Conservation (phyloP, 2,113 vertebrate species). For the Formicarius rufipectus region DNA sequence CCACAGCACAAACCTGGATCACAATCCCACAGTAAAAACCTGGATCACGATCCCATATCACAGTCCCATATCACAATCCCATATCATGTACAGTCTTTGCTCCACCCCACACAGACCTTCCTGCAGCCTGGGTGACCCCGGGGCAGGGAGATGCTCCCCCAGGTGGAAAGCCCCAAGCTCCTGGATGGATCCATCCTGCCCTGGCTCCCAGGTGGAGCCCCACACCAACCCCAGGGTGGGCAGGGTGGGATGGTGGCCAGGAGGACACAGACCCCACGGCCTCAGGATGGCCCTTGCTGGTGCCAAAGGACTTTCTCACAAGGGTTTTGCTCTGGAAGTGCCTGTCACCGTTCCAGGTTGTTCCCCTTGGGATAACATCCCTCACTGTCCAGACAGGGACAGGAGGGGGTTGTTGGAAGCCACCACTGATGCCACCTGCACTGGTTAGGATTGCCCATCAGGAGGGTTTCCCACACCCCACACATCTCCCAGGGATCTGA, state of each 20-base stretch:
- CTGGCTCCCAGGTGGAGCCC: neutral
- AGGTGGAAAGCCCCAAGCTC: neutral
- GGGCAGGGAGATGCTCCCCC: neutral
- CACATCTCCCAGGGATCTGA: neutral
- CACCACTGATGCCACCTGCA: neutral
- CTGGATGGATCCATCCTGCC: neutral
- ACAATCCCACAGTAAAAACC: too few relatives aligned
- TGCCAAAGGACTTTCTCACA: neutral
- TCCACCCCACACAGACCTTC: neutral
- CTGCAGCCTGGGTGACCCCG: accelerated
- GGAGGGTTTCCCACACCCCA: neutral
- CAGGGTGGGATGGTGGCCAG: neutral
- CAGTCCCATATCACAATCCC: neutral
- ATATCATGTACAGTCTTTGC: neutral
- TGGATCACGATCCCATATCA: too few relatives aligned
- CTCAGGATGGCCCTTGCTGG: accelerated
- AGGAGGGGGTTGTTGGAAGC: neutral
- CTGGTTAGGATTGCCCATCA: neutral
- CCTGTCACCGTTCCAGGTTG: accelerated
- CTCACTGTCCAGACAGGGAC: neutral
- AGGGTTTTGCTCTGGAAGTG: neutral
- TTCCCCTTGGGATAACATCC: accelerated
- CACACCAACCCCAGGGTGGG: neutral
- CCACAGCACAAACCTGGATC: accelerated
- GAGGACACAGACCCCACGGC: neutral